These are phyloP conservation scores for Platorchestia sp. DNA, from an alignment of 1,140 invertebrate genomes.

Conservation along the genomic window DNA sequence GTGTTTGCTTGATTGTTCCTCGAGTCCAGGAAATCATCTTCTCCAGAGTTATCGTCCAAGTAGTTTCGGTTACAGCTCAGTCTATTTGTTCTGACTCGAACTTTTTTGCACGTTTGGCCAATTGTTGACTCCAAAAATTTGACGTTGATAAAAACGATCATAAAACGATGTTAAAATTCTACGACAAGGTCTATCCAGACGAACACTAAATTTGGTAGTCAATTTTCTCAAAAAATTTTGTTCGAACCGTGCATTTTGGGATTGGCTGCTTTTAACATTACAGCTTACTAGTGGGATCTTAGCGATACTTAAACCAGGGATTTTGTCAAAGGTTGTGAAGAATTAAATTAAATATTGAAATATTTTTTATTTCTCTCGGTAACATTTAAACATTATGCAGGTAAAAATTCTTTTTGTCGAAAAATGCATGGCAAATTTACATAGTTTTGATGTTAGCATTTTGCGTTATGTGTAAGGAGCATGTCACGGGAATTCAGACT, in stretches of 20 bases:
- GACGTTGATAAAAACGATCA: neutral
- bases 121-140: neutral
- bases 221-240: neutral
- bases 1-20: slow-evolving; percentile 8
- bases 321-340: neutral
- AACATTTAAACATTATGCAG: neutral
- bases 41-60: neutral
- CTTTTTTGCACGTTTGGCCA: neutral
- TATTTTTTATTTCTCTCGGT: neutral
- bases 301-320: neutral
- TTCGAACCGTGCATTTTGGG: neutral
- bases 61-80: neutral
- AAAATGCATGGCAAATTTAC: neutral
- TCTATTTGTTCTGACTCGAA: neutral
- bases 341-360: neutral
- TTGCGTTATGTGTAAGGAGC: neutral
- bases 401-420: neutral
- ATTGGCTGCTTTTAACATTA: neutral
- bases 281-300: neutral
- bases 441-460: neutral
- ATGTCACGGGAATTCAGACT: neutral
- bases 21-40: neutral
- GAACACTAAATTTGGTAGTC: neutral
- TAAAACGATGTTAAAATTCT: neutral
- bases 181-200: neutral